A percentile compares a stretch with the other conserved stretches of the same genome.
Evolutionary conservation across 2,113 vertebrate genomes (phyloP).

Genomic region (Gallinago paraguaiae): DNA sequence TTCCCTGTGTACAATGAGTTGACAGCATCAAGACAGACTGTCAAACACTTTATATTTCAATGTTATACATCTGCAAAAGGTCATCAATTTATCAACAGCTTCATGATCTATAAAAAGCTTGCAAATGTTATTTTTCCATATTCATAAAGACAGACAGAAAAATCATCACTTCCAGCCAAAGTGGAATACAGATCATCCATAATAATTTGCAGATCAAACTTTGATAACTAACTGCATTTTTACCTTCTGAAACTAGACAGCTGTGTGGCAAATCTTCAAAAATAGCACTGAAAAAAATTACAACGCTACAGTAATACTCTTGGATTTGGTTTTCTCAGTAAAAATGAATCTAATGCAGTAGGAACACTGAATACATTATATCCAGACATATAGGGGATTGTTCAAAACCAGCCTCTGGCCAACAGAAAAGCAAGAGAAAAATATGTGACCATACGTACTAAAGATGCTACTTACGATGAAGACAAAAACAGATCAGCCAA

Average conservation of each 20-base stretch:
- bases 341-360: not conserved
- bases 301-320: not conserved
- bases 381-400: not conserved
- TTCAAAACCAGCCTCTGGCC: not conserved
- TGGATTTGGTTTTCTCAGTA: not conserved
- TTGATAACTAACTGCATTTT: not conserved
- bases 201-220: not conserved
- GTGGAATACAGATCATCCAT: not conserved
- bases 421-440: not conserved
- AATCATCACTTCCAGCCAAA: not conserved
- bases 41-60: not conserved
- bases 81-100: slow-evolving; percentile 16
- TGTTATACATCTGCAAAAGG: not conserved
- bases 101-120: slow-evolving; percentile 18
- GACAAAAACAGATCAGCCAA: slow-evolving; percentile 89
- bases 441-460: not conserved
- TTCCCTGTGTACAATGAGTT: not conserved
- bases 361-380: not conserved
- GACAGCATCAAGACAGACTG: not conserved
- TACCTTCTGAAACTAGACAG: not conserved
- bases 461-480: slow-evolving; percentile 84
- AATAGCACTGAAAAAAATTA: not conserved
- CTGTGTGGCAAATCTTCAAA: not conserved
- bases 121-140: slow-evolving; percentile 11
- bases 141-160: slow-evolving; percentile 6